Evolutionary conservation across 1,140 invertebrate genomes (phyloP).

Genomic region (Diplogasteroides magnus): DNA sequence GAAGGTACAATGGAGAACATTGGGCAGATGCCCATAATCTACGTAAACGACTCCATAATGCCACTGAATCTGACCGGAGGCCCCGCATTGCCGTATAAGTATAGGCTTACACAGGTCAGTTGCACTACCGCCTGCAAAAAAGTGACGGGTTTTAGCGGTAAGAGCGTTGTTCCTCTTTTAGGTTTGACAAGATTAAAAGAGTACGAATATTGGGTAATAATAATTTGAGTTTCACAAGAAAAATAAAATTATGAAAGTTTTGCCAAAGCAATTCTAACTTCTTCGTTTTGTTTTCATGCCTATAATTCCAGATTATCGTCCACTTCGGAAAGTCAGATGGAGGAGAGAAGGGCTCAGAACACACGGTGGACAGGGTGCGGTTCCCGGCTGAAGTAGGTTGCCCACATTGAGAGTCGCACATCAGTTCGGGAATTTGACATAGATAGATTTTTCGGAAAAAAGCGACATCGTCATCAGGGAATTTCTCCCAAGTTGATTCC

Average conservation of each 20-base stretch:
- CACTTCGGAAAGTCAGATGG: slow-evolving; percentile 79
- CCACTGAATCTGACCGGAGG: slow-evolving; percentile 80
- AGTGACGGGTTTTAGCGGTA: no score
- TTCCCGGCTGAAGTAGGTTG: slow-evolving; percentile 85
- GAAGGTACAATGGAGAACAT: slow-evolving; percentile 70
- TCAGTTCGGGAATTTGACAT: not conserved
- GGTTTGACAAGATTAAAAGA: not conserved
- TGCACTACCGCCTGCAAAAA: no score
- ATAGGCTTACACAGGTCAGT: slow-evolving; percentile 64
- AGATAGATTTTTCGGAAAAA: slow-evolving; percentile 15
- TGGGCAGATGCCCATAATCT: slow-evolving; percentile 85
- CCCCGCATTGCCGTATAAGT: slow-evolving; percentile 80
- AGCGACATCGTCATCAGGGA: not conserved
- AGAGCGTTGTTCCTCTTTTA: no score
- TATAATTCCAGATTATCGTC: slow-evolving; percentile 86
- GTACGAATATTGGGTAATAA: no score
- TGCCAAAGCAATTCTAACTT: no score
- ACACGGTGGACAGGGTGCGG: slow-evolving; percentile 79
- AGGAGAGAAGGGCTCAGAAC: slow-evolving; percentile 78
- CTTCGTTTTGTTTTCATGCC: no score
- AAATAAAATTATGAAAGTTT: no score
- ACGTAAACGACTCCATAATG: slow-evolving; percentile 74
- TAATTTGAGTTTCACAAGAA: no score
- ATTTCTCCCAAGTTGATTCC: no score
- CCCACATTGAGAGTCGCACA: no score